Conservation (phyloP, 2,888 invertebrate species). For the Polydrusus pterygomalis region DNA sequence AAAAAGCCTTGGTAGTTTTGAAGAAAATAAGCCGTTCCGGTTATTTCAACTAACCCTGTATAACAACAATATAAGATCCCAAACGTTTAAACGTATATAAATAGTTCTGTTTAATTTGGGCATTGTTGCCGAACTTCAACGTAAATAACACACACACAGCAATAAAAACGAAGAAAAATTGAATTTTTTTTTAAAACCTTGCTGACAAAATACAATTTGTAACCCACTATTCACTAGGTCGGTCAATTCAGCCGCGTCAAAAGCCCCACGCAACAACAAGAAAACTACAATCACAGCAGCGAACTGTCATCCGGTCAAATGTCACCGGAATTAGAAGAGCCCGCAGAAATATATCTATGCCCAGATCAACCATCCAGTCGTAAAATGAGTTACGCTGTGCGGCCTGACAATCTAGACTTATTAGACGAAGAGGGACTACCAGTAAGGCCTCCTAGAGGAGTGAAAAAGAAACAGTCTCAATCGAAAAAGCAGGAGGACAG, state of each 20-base stretch:
- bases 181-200: background rate
- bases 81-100: too few species aligned
- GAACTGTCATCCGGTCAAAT: conserved; percentile 63
- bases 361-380: conserved; percentile 58
- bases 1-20: too few species aligned
- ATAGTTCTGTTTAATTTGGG: too few species aligned
- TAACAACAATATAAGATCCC: too few species aligned
- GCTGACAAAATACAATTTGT: conserved; percentile 18
- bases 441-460: conserved; percentile 74
- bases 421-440: conserved; percentile 75
- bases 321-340: conserved; percentile 62
- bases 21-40: too few species aligned
- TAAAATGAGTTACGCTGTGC: conserved; percentile 65
- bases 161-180: too few species aligned
- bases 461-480: conserved; percentile 70
- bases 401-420: conserved; percentile 81
- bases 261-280: conserved; percentile 39
- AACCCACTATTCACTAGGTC: conserved; percentile 49
- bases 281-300: conserved; percentile 36
- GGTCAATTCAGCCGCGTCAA: conserved; percentile 63
- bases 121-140: too few species aligned
- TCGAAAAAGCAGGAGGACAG: conserved; percentile 76
- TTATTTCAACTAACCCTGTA: too few species aligned
- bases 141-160: too few species aligned
- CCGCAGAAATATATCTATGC: conserved; percentile 64